A percentile compares a stretch with the other conserved stretches of the same genome.
Evolutionary conservation across 2,888 invertebrate species (phyloP).

Genomic region (Nephrotoma flavescens): DNA sequence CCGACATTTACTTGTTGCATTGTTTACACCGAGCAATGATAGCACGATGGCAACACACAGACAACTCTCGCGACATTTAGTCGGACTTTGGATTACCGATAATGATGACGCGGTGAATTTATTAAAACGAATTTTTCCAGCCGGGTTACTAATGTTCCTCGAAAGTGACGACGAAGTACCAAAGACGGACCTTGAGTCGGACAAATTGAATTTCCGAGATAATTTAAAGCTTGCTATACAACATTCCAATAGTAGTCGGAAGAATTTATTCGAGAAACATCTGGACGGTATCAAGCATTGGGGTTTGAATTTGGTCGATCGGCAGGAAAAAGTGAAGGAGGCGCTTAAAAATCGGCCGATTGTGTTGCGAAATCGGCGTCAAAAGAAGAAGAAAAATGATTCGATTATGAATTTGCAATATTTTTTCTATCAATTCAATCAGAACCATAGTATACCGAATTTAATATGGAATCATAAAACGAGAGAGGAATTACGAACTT

Average conservation of each 20-base stretch:
- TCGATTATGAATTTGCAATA: constrained; percentile 42
- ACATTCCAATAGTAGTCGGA: constrained; percentile 49
- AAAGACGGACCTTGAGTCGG: constrained; percentile 51
- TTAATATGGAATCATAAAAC: constrained; percentile 99
- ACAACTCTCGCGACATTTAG: constrained; percentile 85
- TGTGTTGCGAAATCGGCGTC: constrained; percentile 76
- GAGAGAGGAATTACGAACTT: constrained; percentile 82
- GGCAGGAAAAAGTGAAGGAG: constrained; percentile 27
- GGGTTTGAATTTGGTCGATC: constrained; percentile 38
- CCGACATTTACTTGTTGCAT: constrained; percentile 76
- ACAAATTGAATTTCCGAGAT: constrained; percentile 66
- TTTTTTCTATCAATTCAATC: constrained; percentile 89
- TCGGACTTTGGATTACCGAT: constrained; percentile 91
- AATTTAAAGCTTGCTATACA: constrained; percentile 89
- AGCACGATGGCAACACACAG: constrained; percentile 67
- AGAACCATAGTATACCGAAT: constrained; percentile 90
- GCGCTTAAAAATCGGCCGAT: constrained; percentile 58
- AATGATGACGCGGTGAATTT: constrained; percentile 83
- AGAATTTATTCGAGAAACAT: constrained; percentile 69
- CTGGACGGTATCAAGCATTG: constrained; percentile 58
- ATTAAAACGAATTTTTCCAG: constrained; percentile 77
- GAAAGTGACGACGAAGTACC: constrained; percentile 80
- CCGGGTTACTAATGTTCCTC: constrained; percentile 76
- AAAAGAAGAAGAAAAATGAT: constrained; percentile 29
- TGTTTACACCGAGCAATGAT: constrained; percentile 75